Percentiles rank a stretch among this genome's conserved stretches.
Evolutionary conservation across 2,113 vertebrate species (phyloP).

Genomic region (Callipepla squamata): DNA sequence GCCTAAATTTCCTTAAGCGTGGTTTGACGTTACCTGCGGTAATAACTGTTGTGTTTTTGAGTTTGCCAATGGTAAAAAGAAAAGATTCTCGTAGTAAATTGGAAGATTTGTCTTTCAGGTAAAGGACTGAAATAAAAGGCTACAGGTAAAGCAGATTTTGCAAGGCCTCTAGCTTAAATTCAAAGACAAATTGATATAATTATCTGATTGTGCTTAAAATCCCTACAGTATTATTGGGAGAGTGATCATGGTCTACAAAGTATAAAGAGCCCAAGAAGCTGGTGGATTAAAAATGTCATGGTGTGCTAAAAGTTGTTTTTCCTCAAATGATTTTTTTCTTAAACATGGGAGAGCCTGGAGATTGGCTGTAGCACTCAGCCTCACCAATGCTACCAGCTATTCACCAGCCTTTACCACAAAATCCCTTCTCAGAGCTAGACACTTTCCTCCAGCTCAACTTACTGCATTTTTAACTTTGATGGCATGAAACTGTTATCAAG

Average conservation of each 20-base stretch:
- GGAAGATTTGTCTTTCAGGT: background rate
- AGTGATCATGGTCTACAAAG: background rate
- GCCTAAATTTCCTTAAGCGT: background rate
- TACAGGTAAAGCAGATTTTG: background rate
- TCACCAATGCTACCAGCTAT: background rate
- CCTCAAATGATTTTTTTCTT: background rate
- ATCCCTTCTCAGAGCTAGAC: background rate
- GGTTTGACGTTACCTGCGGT: background rate
- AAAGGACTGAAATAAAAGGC: background rate
- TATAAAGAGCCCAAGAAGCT: background rate
- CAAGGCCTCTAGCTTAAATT: background rate
- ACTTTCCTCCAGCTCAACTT: background rate
- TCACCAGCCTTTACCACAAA: background rate
- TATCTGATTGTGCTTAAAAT: background rate
- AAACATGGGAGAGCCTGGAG: background rate
- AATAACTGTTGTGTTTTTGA: background rate
- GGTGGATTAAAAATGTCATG: background rate
- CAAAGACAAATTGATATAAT: background rate
- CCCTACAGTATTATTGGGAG: background rate
- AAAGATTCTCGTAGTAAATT: background rate
- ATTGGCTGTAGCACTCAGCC: background rate
- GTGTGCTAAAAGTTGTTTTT: background rate
- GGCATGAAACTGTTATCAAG: background rate
- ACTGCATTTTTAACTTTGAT: background rate
- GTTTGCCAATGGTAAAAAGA: background rate